Evolutionary conservation across 2,113 vertebrate species (phyloP).

Genomic region (Phalacrocorax brasilianus): DNA sequence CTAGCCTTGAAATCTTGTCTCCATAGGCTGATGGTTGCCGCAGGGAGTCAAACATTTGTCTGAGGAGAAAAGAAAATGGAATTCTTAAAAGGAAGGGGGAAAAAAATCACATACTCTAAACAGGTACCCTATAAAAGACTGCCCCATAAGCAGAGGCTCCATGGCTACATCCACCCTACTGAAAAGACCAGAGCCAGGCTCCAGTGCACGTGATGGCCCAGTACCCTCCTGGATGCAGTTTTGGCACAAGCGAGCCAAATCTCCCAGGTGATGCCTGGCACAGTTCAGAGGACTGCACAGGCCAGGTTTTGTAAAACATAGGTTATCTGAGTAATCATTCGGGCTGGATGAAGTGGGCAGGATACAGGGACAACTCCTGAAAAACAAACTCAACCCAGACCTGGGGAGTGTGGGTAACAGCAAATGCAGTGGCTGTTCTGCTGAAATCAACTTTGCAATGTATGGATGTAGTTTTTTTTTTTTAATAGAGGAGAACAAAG

Average conservation of each 20-base stretch:
- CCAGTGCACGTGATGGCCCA: background rate
- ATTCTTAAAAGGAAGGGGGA: background rate
- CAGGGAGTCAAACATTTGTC: fast-evolving
- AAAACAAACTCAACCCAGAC: background rate
- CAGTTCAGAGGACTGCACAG: background rate
- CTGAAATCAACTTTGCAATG: background rate
- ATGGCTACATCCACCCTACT: background rate
- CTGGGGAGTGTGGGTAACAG: background rate
- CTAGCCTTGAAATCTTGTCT: background rate
- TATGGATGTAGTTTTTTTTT: fast-evolving
- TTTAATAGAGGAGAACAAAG: background rate
- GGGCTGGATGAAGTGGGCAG: background rate
- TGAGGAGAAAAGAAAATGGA: background rate
- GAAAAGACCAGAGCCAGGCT: background rate
- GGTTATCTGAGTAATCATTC: background rate
- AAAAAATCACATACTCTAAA: background rate
- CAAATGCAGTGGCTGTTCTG: background rate
- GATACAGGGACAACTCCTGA: background rate
- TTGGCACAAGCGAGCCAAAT: background rate
- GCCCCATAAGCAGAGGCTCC: background rate
- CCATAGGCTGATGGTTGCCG: background rate
- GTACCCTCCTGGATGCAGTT: background rate
- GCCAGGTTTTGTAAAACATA: background rate
- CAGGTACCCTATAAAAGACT: background rate
- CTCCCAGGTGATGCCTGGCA: background rate